Evolutionary conservation across 2,797 vertebrate genomes (phyloP).

Genomic region (Phataginus tricuspis): DNA sequence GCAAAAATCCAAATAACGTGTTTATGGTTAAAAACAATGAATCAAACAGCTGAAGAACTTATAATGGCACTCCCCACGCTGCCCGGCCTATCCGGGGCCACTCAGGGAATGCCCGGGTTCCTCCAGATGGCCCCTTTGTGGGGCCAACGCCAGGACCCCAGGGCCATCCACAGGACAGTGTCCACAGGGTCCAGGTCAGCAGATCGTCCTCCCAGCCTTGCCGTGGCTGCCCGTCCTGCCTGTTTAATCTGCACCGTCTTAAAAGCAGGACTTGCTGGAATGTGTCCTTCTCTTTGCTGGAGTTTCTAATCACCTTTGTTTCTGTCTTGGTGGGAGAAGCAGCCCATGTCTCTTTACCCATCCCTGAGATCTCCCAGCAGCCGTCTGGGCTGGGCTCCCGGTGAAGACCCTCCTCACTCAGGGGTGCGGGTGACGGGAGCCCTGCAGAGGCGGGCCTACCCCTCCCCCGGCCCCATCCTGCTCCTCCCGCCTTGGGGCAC

Average conservation of each 20-base stretch:
- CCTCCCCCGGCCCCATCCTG: not conserved
- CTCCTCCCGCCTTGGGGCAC: not conserved
- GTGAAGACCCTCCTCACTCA: not conserved
- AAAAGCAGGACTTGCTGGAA: not conserved
- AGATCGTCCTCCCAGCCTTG: not conserved
- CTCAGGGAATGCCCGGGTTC: rapidly evolving
- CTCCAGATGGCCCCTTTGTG: not conserved
- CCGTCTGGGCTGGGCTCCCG: not conserved
- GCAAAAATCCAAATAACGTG: not conserved
- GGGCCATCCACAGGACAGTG: not conserved
- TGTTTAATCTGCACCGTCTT: not conserved
- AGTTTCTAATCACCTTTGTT: not conserved
- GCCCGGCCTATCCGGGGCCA: rapidly evolving
- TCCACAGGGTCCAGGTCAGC: rapidly evolving
- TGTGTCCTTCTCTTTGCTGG: not conserved
- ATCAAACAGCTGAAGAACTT: not conserved
- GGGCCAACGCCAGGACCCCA: not conserved
- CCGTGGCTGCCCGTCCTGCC: rapidly evolving
- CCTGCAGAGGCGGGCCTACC: not conserved
- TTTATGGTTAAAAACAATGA: not conserved
- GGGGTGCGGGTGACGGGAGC: not conserved
- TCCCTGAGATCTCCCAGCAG: not conserved
- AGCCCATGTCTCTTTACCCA: rapidly evolving
- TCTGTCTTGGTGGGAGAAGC: not conserved
- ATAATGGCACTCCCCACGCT: rapidly evolving